Conservation (phyloP, 2,797 vertebrate species). For the Macropodus opercularis region DNA sequence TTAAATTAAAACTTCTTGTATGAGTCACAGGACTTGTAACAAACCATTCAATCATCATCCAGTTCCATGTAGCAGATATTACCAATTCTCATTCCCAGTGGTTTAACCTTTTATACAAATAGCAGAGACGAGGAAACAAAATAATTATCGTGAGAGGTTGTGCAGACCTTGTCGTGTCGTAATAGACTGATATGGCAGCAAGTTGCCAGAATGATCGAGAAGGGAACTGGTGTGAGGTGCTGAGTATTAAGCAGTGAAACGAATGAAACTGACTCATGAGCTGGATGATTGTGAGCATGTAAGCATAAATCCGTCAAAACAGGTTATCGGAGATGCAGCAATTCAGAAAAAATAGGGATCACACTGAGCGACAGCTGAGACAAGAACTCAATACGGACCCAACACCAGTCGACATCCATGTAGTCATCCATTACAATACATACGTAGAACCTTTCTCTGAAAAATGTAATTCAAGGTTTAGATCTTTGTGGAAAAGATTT, state of each 20-base stretch:
- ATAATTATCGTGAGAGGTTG: slow-evolving; percentile 22
- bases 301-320: too few relatives aligned
- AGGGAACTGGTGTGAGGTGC: not conserved
- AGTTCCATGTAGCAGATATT: slow-evolving; percentile 5
- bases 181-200: slow-evolving; percentile 2
- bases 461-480: too few relatives aligned
- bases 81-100: not conserved
- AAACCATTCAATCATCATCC: not conserved
- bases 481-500: too few relatives aligned
- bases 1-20: not conserved
- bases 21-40: slow-evolving; percentile 9
- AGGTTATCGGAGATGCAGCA: not conserved
- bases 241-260: slow-evolving; percentile 3
- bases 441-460: too few relatives aligned
- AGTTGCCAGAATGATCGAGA: slow-evolving; percentile 5
- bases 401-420: too few relatives aligned
- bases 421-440: too few relatives aligned
- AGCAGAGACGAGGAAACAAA: slow-evolving; percentile 11
- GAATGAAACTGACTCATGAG: not conserved
- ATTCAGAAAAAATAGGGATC: not conserved
- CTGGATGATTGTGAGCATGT: too few relatives aligned
- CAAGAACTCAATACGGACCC: too few relatives aligned
- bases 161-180: slow-evolving; percentile 19
- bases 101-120: slow-evolving; percentile 7
- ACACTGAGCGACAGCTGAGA: not conserved